phyloP scores from a whole-genome alignment of 2,113 vertebrate genomes.

The Epinephelus moara region DNA sequence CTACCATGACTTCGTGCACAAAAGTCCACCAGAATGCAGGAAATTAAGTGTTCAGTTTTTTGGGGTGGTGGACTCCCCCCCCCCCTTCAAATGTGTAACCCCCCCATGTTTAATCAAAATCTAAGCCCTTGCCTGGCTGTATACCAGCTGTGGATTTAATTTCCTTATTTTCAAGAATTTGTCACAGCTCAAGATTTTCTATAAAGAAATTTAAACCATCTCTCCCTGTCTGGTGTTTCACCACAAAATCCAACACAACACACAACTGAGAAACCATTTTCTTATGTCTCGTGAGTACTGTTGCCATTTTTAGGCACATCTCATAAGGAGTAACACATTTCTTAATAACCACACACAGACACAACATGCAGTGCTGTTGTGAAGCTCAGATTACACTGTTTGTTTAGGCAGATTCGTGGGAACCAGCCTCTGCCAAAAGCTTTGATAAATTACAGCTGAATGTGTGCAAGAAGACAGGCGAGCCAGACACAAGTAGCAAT shows the following conservation, averaged over 20 bases:
- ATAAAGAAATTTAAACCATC: too few species aligned
- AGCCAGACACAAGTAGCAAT: background rate
- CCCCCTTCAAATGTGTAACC: too few species aligned
- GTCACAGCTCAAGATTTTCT: background rate
- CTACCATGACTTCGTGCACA: too few species aligned
- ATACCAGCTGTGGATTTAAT: too few species aligned
- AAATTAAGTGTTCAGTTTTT: too few species aligned
- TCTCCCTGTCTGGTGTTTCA: background rate
- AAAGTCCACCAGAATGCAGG: too few species aligned
- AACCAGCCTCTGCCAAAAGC: background rate
- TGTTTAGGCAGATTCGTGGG: background rate
- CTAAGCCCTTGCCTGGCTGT: too few species aligned
- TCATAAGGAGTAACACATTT: background rate
- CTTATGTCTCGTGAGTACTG: too few species aligned
- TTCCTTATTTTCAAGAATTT: background rate
- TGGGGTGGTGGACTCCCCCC: too few species aligned
- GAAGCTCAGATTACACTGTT: background rate
- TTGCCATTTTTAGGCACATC: background rate
- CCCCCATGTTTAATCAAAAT: too few species aligned
- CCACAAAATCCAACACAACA: background rate
- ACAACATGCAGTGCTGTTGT: background rate
- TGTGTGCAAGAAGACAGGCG: background rate
- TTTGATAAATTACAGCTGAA: conserved; percentile 10
- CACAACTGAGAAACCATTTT: background rate
- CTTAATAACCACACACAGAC: background rate